phyloP scores from a whole-genome alignment of 2,888 invertebrate species.

The Drosophila helvetica region DNA sequence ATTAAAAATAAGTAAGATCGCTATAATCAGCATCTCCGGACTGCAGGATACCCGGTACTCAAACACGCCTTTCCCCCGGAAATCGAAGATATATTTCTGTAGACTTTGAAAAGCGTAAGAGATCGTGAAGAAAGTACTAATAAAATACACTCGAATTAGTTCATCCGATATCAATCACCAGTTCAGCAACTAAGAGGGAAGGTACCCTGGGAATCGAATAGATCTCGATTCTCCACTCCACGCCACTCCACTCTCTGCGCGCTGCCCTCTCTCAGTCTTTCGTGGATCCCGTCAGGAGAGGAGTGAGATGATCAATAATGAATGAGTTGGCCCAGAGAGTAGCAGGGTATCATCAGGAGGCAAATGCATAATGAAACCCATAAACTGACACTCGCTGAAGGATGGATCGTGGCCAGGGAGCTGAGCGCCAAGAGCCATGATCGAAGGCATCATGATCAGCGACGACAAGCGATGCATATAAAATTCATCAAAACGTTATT shows the following conservation, averaged over 20 bases:
- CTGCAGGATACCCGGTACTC: neutral
- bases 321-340: conserved; percentile 18
- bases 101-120: too few species aligned
- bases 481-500: conserved; percentile 80
- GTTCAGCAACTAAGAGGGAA: too few species aligned
- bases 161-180: too few species aligned
- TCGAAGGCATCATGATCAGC: conserved; percentile 65
- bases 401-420: conserved; percentile 8
- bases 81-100: too few species aligned
- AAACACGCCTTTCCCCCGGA: too few species aligned
- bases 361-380: conserved; percentile 71
- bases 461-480: conserved; percentile 77
- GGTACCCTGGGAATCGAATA: neutral
- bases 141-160: too few species aligned
- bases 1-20: conserved; percentile 48
- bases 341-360: conserved; percentile 29
- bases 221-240: neutral
- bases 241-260: neutral
- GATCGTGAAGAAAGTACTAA: too few species aligned
- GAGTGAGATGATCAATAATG: conserved; percentile 29
- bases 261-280: too few species aligned
- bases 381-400: conserved; percentile 73
- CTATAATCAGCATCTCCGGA: neutral
- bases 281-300: conserved; percentile 15
- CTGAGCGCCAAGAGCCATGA: conserved; percentile 63